Evolutionary conservation across 1,140 invertebrate genomes (phyloP).

Genomic region (Meloidogyne exigua): DNA sequence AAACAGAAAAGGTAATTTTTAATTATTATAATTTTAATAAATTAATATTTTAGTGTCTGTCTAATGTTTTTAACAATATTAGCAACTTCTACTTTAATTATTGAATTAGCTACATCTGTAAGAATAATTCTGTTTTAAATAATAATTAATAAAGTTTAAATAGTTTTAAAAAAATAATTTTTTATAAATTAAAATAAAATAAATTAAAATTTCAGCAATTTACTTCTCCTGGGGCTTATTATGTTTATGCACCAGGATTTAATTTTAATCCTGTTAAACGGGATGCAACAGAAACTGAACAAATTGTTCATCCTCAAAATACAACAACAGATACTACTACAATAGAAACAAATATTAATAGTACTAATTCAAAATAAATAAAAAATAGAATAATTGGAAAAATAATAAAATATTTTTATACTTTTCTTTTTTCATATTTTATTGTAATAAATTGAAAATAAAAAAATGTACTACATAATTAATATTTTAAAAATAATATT

Average conservation of each 20-base stretch:
- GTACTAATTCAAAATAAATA: neutral
- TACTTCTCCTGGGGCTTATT: conserved; percentile 21
- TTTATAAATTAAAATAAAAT: no score
- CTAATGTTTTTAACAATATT: neutral
- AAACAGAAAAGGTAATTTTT: no score
- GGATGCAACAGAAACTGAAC: neutral
- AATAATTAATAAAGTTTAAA: no score
- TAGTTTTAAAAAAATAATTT: no score
- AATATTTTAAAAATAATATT: neutral
- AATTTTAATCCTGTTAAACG: conserved; percentile 22
- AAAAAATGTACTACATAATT: neutral
- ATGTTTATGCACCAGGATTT: conserved; percentile 22
- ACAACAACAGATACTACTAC: neutral
- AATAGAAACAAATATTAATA: neutral
- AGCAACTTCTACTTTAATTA: neutral
- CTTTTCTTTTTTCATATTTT: neutral
- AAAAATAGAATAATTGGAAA: neutral
- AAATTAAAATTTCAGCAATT: conserved; percentile 23
- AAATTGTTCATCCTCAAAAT: neutral
- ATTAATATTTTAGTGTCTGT: conserved; percentile 2
- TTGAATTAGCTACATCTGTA: conserved; percentile 4
- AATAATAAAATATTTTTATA: neutral
- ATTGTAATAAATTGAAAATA: neutral
- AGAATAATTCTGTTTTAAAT: no score
- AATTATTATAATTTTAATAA: neutral